Conservation (phyloP, 2,888 invertebrate genomes). For the Pyrgus malvae region DNA sequence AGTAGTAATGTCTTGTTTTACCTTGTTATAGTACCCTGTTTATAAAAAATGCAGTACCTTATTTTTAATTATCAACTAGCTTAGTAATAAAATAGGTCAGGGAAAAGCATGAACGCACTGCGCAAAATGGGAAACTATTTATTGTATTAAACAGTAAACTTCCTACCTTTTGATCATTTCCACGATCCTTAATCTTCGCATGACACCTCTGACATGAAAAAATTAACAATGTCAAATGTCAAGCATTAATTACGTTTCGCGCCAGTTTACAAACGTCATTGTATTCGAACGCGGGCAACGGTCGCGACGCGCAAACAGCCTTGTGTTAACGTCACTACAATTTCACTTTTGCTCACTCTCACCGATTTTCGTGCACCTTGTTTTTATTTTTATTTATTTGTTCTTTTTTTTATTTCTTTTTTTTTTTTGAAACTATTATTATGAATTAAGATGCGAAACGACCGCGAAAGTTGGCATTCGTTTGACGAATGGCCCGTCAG, state of each 20-base stretch:
- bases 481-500: constrained; percentile 49
- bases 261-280: constrained; percentile 28
- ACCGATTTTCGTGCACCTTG: constrained; percentile 23
- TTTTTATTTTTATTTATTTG: constrained; percentile 38
- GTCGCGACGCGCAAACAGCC: constrained; percentile 12
- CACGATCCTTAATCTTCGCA: constrained; percentile 52
- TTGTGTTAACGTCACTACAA: constrained; percentile 21
- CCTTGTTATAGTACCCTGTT: background rate
- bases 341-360: constrained; percentile 27
- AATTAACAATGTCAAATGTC: constrained; percentile 30
- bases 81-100: background rate
- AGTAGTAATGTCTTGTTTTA: background rate
- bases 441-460: constrained; percentile 39
- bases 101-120: background rate
- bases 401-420: constrained; percentile 37
- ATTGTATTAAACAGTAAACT: background rate
- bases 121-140: background rate
- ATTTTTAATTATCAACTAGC: background rate
- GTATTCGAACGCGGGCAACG: constrained; percentile 15
- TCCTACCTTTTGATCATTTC: constrained; percentile 57
- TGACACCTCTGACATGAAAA: constrained; percentile 34
- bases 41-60: background rate
- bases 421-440: constrained; percentile 25
- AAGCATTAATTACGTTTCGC: constrained; percentile 28
- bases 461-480: constrained; percentile 61